These are phyloP conservation scores for Odontocolon sp. DNA, from an alignment of 2,888 invertebrate genomes.

Conservation along the genomic window DNA sequence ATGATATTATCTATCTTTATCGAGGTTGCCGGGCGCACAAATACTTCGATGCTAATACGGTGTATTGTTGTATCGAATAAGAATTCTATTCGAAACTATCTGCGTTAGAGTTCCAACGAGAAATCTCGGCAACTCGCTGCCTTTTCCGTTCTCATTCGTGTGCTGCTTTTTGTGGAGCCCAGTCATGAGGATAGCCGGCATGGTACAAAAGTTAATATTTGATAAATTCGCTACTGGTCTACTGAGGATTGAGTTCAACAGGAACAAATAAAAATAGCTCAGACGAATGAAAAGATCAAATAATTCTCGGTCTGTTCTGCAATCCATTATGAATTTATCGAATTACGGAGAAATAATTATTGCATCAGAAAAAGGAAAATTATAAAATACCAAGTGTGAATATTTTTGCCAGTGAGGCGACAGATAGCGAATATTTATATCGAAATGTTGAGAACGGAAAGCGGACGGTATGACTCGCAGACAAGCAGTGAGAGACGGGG, in stretches of 20 bases:
- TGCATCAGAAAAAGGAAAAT: neutral
- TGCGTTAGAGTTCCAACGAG: neutral
- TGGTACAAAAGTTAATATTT: conserved; percentile 14
- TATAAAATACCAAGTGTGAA: too few relatives aligned
- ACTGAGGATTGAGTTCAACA: conserved; percentile 7
- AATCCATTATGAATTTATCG: neutral
- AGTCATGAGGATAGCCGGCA: neutral
- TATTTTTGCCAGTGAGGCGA: too few relatives aligned
- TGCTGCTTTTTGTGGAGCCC: neutral
- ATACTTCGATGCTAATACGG: conserved; percentile 26
- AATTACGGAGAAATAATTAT: neutral
- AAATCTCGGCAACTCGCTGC: neutral
- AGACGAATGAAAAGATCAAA: conserved; percentile 26
- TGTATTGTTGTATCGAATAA: conserved; percentile 7
- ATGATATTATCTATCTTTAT: conserved; percentile 64
- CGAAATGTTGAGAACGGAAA: neutral
- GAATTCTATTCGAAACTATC: neutral
- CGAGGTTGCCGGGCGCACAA: conserved; percentile 54
- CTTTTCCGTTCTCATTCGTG: neutral
- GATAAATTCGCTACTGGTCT: neutral
- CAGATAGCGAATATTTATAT: neutral
- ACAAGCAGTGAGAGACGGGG: conserved; percentile 7
- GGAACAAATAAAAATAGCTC: conserved; percentile 24
- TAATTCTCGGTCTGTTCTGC: conserved; percentile 7
- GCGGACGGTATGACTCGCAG: neutral